These are phyloP conservation scores for Cylas formicarius DNA, from an alignment of 1,140 invertebrate genomes.

Conservation along the genomic window DNA sequence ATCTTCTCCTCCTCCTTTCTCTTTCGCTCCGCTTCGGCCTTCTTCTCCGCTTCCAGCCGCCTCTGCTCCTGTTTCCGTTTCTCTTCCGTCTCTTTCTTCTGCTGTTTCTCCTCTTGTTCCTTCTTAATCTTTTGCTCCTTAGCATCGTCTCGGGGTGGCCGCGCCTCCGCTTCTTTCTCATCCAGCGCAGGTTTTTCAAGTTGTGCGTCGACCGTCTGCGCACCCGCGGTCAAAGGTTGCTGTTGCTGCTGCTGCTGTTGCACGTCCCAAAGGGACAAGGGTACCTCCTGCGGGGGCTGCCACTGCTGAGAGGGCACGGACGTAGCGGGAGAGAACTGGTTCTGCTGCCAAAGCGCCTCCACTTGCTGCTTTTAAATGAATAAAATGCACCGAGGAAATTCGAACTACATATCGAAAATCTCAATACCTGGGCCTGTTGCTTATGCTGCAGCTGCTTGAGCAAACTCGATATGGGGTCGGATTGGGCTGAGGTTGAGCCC, in stretches of 20 bases:
- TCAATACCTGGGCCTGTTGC: slow-evolving; percentile 14
- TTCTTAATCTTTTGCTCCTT: slow-evolving; percentile 25
- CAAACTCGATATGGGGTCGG: slow-evolving; percentile 48
- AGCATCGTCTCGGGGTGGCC: slow-evolving; percentile 40
- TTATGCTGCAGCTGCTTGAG: slow-evolving; percentile 44
- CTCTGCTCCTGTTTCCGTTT: slow-evolving; percentile 41
- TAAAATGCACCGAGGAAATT: slow-evolving; percentile 6
- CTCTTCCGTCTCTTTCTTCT: slow-evolving; percentile 37
- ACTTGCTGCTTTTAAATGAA: slow-evolving; percentile 20
- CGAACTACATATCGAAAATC: neutral
- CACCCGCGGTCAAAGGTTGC: slow-evolving; percentile 1
- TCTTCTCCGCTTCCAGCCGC: slow-evolving; percentile 45
- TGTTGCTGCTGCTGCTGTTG: slow-evolving; percentile 35
- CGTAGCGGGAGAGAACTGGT: slow-evolving; percentile 20
- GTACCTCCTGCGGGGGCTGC: slow-evolving; percentile 29
- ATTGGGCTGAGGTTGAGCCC: slow-evolving; percentile 35
- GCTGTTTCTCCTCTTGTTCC: slow-evolving; percentile 26
- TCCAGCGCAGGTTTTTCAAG: slow-evolving; percentile 36
- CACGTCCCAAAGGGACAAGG: slow-evolving; percentile 40
- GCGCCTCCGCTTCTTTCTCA: slow-evolving; percentile 43
- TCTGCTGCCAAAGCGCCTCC: slow-evolving; percentile 36
- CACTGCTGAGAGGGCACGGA: slow-evolving; percentile 13
- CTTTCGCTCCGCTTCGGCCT: slow-evolving; percentile 47
- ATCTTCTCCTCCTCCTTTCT: slow-evolving; percentile 43
- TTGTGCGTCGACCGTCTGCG: slow-evolving; percentile 4